Conservation (phyloP, 2,797 vertebrate species). For the Ataeniobius toweri region DNA sequence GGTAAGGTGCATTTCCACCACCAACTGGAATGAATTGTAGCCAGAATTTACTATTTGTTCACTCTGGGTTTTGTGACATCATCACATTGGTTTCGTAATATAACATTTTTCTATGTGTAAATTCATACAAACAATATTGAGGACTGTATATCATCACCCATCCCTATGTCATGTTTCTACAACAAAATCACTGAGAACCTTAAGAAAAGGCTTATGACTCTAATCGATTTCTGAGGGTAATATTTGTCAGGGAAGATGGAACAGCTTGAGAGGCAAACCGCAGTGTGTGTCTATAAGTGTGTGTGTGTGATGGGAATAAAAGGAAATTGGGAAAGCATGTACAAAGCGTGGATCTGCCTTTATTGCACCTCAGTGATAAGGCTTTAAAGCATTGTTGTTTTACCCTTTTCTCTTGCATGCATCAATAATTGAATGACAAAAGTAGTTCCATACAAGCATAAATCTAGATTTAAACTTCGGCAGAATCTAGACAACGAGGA, state of each 20-base stretch:
- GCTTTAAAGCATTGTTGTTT: no score
- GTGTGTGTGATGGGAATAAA: not conserved
- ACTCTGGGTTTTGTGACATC: not conserved
- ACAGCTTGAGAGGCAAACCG: slow-evolving; percentile 40
- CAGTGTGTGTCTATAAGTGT: not conserved
- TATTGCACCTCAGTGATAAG: not conserved
- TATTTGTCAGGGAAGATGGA: slow-evolving; percentile 55
- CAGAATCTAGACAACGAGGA: slow-evolving; percentile 6
- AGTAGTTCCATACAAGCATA: not conserved
- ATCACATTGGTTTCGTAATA: not conserved
- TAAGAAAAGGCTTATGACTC: slow-evolving; percentile 33
- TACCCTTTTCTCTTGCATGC: not conserved
- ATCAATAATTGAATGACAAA: not conserved
- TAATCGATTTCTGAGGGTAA: slow-evolving; percentile 36
- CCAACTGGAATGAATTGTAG: not conserved
- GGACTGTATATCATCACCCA: not conserved
- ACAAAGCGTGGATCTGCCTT: not conserved
- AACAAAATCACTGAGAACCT: slow-evolving; percentile 18
- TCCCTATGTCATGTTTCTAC: slow-evolving; percentile 9
- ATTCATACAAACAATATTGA: not conserved
- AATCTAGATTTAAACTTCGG: slow-evolving; percentile 24
- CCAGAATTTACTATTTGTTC: not conserved
- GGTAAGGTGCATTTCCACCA: not conserved
- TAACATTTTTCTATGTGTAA: not conserved
- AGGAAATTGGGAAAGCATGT: not conserved